These are phyloP conservation scores for Neodontobutis hainanensis DNA, from an alignment of 2,113 vertebrate genomes.

Conservation along the genomic window DNA sequence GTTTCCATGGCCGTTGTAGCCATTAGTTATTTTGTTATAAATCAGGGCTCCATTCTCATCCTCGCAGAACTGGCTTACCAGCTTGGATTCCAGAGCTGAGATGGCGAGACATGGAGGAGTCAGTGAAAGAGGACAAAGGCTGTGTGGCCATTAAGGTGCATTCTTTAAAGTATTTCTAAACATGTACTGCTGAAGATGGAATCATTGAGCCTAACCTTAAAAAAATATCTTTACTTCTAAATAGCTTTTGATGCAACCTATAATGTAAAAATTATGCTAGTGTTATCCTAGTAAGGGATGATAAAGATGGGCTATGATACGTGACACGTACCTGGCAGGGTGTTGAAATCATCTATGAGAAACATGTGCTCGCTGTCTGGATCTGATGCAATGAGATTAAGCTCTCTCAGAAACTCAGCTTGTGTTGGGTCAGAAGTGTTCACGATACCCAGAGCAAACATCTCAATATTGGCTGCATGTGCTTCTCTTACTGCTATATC, in stretches of 20 bases:
- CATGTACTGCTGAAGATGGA: not conserved
- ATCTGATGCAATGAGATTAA: constrained; percentile 88
- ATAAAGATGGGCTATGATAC: not conserved
- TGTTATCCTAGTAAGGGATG: not conserved
- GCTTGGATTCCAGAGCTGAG: constrained; percentile 85
- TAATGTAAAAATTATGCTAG: no score
- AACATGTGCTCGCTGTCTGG: constrained; percentile 87
- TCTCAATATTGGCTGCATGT: constrained; percentile 85
- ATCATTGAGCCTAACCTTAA: no score
- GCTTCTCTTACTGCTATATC: constrained; percentile 84
- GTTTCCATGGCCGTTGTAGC: constrained; percentile 55
- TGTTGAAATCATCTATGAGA: constrained; percentile 88
- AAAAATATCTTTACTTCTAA: no score
- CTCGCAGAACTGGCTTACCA: constrained; percentile 89
- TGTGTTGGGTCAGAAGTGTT: constrained; percentile 84
- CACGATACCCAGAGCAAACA: constrained; percentile 88
- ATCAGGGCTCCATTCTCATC: constrained; percentile 84
- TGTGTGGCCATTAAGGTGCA: not conserved
- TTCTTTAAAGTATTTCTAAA: not conserved
- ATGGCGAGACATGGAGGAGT: constrained; percentile 20
- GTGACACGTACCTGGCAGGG: constrained; percentile 79
- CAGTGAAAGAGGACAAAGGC: not conserved
- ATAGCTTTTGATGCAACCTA: no score
- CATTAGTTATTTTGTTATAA: constrained; percentile 79
- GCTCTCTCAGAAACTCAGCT: constrained; percentile 82